A percentile compares a stretch with the other conserved stretches of the same genome.
phyloP scores from a whole-genome alignment of 2,888 invertebrate species.

The Tetramorium bicarinatum region DNA sequence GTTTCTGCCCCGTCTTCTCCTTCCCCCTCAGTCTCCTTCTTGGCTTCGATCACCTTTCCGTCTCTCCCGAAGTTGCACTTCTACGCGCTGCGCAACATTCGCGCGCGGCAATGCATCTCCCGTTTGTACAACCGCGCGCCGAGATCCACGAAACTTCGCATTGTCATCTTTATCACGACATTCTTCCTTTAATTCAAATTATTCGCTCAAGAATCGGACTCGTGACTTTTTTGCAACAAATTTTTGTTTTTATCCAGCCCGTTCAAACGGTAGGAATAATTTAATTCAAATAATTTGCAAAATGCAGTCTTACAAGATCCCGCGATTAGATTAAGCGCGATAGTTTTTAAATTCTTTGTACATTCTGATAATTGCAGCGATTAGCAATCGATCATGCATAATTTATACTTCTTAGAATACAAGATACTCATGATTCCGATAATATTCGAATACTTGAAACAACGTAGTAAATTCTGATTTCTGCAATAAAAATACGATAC shows the following conservation, averaged over 20 bases:
- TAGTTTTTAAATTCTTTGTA: conserved; percentile 15
- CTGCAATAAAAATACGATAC: conserved; percentile 31
- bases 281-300: conserved; percentile 15
- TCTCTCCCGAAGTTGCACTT: background rate
- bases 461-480: conserved; percentile 28
- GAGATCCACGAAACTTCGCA: conserved; percentile 30
- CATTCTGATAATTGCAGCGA: conserved; percentile 19
- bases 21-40: conserved; percentile 18
- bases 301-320: background rate
- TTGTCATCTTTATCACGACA: background rate
- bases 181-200: background rate
- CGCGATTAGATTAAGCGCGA: background rate
- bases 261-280: background rate
- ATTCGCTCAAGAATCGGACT: background rate
- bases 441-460: conserved; percentile 11
- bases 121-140: conserved; percentile 12
- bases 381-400: conserved; percentile 19
- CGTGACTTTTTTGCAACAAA: background rate
- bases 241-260: background rate
- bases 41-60: conserved; percentile 30
- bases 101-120: conserved; percentile 30
- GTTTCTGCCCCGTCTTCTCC: conserved; percentile 34
- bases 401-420: conserved; percentile 35
- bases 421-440: conserved; percentile 4
- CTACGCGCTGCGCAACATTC: background rate